Evolutionary conservation across 2,888 invertebrate genomes (phyloP), one percentile per base, ranked within the genome.

Genomic region (Barypeithes pellucidus): DNA sequence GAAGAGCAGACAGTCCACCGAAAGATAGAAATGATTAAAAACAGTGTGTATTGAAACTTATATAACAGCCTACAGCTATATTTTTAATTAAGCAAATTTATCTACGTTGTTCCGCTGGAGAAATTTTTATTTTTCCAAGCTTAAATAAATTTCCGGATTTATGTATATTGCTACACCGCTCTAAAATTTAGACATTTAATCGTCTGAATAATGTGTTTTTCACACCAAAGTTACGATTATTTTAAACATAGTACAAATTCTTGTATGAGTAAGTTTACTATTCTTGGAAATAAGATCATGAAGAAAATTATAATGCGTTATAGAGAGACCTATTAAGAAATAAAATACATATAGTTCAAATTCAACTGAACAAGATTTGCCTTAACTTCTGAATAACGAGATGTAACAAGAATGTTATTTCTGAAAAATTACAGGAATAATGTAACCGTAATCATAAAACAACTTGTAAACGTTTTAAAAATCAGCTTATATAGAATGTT

Each of bases 201-300:
- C 16, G 22, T 22, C 43, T 61, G 61, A 61, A 43, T 61, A 61
- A 61, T 61, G 61, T 24, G 43, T 61, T 61, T 43, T 61, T 61
- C 45, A 61, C 43, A 45, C 61, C 29, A 24, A 45, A 61, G 22
- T 41, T 24, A 61, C 61, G 61, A 45, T 61, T 61, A 61, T 61
- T 43, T 45, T 41, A 24, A 61, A 61, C 61, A 45, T 61, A 43
- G 24, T 61, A 45, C 24, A 36, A 41, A 61, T 61, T 22, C 61
- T 45, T 61, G 54, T 33, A 16, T 33, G 33, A 33, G 29, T n/a
- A 33, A 54, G 14, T 54, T 54, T 54, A 14, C 29, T 54, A 54
- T 33, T 57, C 54, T 33, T 18, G 54, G 54, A 33, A 57, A 33
- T 29, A 24, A 33, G 54, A 33, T 57, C 54, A 57, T 33, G 33